Evolutionary conservation across 2,888 invertebrate species (phyloP).

Genomic region (Magallana nippona): DNA sequence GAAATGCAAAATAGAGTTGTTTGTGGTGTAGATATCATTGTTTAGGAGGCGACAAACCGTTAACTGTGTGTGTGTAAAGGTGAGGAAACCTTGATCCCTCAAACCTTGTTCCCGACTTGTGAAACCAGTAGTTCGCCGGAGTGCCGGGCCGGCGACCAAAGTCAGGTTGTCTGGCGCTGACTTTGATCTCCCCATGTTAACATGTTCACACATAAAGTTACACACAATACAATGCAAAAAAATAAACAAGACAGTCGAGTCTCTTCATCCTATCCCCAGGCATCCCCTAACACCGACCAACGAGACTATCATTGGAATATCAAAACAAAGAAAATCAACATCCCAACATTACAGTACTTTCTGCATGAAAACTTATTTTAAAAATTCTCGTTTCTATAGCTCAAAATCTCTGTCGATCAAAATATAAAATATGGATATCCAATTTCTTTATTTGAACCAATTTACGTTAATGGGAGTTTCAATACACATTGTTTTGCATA

Average conservation of each 20-base stretch:
- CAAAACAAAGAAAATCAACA: too few species aligned
- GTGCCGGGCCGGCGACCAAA: constrained; percentile 4
- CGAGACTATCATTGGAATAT: too few species aligned
- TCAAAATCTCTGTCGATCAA: too few species aligned
- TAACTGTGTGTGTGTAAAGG: neutral
- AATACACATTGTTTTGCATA: too few species aligned
- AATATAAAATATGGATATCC: too few species aligned
- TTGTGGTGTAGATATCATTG: neutral
- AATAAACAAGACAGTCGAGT: constrained; percentile 22
- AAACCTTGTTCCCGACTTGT: constrained; percentile 17
- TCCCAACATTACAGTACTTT: too few species aligned
- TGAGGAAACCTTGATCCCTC: constrained; percentile 12
- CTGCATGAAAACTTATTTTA: too few species aligned
- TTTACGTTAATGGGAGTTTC: too few species aligned
- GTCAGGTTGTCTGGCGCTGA: neutral
- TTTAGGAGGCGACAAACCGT: constrained; percentile 4
- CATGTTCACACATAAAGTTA: constrained; percentile 30
- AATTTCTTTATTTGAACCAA: too few species aligned
- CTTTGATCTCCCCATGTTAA: constrained; percentile 25
- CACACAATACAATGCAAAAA: constrained; percentile 8
- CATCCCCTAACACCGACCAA: neutral
- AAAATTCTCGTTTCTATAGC: too few species aligned
- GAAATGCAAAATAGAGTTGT: neutral
- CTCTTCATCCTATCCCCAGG: constrained; percentile 17
- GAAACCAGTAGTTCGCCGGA: constrained; percentile 13